A percentile compares a stretch with the other conserved stretches of the same genome.
These are phyloP conservation scores for Scrobipalpa atriplicella DNA, from an alignment of 2,888 invertebrate species.

Conservation along the genomic window DNA sequence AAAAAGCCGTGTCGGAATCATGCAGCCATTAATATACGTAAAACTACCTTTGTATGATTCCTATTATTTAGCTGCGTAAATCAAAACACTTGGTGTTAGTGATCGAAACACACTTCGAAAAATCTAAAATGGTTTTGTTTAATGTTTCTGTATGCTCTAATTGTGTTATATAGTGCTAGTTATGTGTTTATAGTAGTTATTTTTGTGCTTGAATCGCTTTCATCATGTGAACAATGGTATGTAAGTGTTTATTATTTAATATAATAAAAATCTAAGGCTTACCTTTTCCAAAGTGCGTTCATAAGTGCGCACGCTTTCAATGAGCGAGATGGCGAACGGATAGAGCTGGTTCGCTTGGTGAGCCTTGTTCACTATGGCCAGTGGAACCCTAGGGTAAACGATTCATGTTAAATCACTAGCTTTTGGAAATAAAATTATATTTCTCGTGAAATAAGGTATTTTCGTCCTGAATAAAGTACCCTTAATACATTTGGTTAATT, in stretches of 20 bases:
- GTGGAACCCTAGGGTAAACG: constrained; percentile 88
- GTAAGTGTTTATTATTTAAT: constrained; percentile 7
- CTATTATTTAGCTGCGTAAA: constrained; percentile 84
- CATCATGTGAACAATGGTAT: neutral
- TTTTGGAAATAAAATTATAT: no score
- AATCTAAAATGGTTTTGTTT: constrained; percentile 13
- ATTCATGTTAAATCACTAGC: neutral
- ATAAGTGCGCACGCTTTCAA: constrained; percentile 98
- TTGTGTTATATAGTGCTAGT: constrained; percentile 12
- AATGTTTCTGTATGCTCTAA: constrained; percentile 1
- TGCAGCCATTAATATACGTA: constrained; percentile 53
- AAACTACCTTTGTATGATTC: constrained; percentile 82
- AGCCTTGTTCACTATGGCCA: constrained; percentile 99
- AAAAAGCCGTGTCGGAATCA: constrained; percentile 40
- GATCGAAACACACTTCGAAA: constrained; percentile 44
- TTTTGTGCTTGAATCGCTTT: constrained; percentile 16
- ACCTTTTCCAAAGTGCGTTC: constrained; percentile 99
- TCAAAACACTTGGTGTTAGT: constrained; percentile 77
- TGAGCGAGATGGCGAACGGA: constrained; percentile 98
- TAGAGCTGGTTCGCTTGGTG: constrained; percentile 99
- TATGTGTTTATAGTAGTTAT: neutral
- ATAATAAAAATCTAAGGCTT: constrained; percentile 47
- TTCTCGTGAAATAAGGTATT: no score
- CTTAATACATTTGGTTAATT: no score
- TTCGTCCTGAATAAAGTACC: no score